Evolutionary conservation across 37 sponge, comb jelly and placozoan genomes (phyloP).

Genomic region (Trichoplax adhaerens): DNA sequence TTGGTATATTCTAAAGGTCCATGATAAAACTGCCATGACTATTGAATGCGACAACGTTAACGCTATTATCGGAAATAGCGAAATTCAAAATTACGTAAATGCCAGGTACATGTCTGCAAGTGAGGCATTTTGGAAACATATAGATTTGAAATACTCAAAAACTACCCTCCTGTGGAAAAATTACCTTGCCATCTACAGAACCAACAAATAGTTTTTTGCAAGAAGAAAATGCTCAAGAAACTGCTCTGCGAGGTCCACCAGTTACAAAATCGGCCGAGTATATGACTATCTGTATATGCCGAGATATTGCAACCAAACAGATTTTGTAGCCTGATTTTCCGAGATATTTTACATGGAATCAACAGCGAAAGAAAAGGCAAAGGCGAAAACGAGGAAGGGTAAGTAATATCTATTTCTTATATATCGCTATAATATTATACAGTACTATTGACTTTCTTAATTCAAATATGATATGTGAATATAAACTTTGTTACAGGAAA

Average conservation of each 20-base stretch:
- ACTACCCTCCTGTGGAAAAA: not conserved
- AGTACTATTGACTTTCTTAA: too few species aligned
- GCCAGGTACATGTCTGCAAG: slow-evolving; percentile 8
- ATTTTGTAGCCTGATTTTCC: slow-evolving; percentile 17
- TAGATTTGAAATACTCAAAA: not conserved
- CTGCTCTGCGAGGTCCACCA: not conserved
- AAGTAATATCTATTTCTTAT: too few species aligned
- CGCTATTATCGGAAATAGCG: not conserved
- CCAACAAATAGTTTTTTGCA: slow-evolving; percentile 1
- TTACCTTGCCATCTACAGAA: slow-evolving; percentile 1
- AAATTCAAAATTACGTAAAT: slow-evolving; percentile 4
- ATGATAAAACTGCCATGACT: too few species aligned
- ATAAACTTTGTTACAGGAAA: too few species aligned
- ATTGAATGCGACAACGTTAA: too few species aligned
- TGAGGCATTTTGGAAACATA: slow-evolving; percentile 15
- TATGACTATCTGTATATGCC: not conserved
- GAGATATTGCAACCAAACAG: not conserved
- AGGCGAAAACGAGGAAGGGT: not conserved
- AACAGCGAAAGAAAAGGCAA: not conserved
- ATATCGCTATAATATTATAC: too few species aligned
- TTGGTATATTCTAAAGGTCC: too few species aligned
- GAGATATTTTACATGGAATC: not conserved
- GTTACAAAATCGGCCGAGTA: slow-evolving; percentile 3
- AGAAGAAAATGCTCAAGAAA: slow-evolving; percentile 4
- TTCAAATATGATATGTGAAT: too few species aligned